A percentile compares a stretch with the other conserved stretches of the same genome.
phyloP scores from a whole-genome alignment of 2,797 vertebrate species.

The Mus spretus region DNA sequence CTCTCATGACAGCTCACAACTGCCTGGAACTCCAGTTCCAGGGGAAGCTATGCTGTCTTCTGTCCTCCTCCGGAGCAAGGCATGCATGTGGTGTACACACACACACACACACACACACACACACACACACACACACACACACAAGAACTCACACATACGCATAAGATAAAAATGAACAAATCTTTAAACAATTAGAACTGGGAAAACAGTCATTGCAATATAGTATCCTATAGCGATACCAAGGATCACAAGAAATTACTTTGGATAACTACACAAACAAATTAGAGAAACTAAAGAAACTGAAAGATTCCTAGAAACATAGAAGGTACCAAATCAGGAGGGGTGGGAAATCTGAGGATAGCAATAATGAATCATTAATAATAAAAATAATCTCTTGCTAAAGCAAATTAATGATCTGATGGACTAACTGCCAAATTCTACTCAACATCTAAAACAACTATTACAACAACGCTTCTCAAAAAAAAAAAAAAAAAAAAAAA shows the following conservation, averaged over 20 bases:
- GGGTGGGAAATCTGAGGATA: neutral
- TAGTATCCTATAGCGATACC: neutral
- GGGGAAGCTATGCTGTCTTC: neutral
- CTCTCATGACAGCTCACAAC: neutral
- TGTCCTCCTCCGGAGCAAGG: neutral
- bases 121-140: too few relatives aligned
- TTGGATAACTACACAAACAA: neutral
- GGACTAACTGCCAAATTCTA: neutral
- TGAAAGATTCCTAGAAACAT: neutral
- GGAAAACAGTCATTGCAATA: neutral
- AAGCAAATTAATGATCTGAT: neutral
- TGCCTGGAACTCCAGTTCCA: neutral
- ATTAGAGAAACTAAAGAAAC: neutral
- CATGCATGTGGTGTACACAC: neutral
- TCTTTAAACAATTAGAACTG: neutral
- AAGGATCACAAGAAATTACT: neutral
- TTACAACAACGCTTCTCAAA: neutral
- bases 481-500: too few relatives aligned
- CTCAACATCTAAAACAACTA: neutral
- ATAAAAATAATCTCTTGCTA: neutral
- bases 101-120: too few relatives aligned
- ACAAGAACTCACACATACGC: neutral
- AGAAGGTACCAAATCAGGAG: neutral
- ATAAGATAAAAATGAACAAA: neutral
- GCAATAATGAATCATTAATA: neutral